Evolutionary conservation across 2,888 invertebrate genomes (phyloP).

Genomic region (Teleiodes luculella): DNA sequence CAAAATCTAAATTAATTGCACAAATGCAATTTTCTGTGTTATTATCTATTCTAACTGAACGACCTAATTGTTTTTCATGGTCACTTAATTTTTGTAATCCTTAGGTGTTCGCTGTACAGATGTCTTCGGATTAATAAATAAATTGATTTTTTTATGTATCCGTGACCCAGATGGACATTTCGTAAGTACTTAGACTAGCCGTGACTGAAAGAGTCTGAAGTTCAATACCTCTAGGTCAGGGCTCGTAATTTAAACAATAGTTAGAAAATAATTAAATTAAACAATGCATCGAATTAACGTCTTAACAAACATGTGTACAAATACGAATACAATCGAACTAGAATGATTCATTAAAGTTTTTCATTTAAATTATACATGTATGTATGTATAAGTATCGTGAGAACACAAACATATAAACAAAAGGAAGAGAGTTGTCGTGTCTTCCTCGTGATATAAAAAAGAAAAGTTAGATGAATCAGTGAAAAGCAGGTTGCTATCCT

Average conservation of each 20-base stretch:
- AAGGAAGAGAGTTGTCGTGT: background rate
- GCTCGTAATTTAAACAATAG: constrained; percentile 15
- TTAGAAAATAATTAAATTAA: background rate
- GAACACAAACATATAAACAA: background rate
- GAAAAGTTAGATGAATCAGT: too few relatives aligned
- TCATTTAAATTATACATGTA: background rate
- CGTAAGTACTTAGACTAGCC: constrained; percentile 37
- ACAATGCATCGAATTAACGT: background rate
- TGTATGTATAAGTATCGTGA: background rate
- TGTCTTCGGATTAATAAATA: background rate
- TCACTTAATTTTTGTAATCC: background rate
- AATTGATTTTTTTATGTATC: constrained; percentile 13
- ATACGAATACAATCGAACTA: background rate
- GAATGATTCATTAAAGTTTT: background rate
- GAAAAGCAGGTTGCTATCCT: too few relatives aligned
- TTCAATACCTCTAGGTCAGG: constrained; percentile 46
- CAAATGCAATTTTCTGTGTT: background rate
- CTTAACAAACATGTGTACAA: background rate
- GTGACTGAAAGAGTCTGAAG: constrained; percentile 34
- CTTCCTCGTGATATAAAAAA: background rate
- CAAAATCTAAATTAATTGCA: background rate
- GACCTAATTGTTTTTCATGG: background rate
- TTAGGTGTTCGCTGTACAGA: background rate
- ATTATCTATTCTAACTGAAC: background rate
- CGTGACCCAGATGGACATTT: constrained; percentile 51